A percentile compares a stretch with the other conserved stretches of the same genome.
Conservation (phyloP, 2,113 vertebrate species). For the Ovibos moschatus region DNA sequence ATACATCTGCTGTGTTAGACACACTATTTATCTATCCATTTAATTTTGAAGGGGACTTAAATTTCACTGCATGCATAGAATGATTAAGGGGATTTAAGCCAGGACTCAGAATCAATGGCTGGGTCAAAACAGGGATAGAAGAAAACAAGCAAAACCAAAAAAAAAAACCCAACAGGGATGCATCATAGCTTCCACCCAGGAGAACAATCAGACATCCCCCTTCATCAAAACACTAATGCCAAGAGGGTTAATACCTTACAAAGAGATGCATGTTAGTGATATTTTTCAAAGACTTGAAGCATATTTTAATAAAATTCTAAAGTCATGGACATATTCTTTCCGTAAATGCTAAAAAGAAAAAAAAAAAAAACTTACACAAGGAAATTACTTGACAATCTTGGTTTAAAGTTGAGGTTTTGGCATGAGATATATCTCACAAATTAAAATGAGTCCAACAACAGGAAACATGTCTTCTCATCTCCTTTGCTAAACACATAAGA, state of each 20-base stretch:
- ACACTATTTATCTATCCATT: not conserved
- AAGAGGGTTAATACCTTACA: not conserved
- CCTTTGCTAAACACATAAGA: not conserved
- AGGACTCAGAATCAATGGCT: not conserved
- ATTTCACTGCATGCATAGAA: not conserved
- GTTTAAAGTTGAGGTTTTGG: not conserved
- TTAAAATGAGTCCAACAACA: not conserved
- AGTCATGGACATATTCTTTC: not conserved
- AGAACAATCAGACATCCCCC: not conserved
- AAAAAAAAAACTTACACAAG: not conserved
- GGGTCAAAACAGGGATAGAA: not conserved
- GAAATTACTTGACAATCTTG: not conserved
- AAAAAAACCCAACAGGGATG: not conserved
- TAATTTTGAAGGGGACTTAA: not conserved
- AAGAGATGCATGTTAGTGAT: not conserved
- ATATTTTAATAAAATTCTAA: constrained; percentile 1
- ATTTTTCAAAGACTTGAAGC: not conserved
- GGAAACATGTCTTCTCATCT: not conserved
- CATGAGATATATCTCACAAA: not conserved
- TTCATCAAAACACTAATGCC: not conserved
- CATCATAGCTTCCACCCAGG: not conserved
- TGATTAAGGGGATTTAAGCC: not conserved
- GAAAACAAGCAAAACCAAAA: not conserved
- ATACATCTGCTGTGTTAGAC: not conserved
- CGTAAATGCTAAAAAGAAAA: not conserved